A percentile compares a stretch with the other conserved stretches of the same genome.
Conservation (phyloP, 2,797 vertebrate genomes). For the Garrulus glandarius region DNA sequence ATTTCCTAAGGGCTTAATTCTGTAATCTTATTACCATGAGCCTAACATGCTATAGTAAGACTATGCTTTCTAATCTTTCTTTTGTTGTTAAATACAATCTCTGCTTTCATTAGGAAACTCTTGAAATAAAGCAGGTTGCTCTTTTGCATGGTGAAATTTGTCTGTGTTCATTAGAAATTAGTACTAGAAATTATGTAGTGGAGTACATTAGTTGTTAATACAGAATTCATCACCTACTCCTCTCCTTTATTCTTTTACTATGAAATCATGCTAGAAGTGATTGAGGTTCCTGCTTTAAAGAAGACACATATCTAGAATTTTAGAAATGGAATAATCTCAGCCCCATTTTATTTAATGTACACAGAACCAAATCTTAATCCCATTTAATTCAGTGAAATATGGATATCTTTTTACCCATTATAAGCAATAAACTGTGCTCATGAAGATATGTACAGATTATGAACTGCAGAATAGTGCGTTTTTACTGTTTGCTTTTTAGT, state of each 20-base stretch:
- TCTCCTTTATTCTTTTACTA: background rate
- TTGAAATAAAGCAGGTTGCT: background rate
- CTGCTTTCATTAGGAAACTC: constrained; percentile 23
- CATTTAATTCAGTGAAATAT: background rate
- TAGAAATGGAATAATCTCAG: background rate
- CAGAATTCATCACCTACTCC: background rate
- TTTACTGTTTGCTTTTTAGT: background rate
- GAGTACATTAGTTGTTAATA: background rate
- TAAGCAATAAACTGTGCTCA: background rate
- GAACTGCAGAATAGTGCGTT: background rate
- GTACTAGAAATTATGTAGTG: background rate
- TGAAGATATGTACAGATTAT: background rate
- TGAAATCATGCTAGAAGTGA: background rate
- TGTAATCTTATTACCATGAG: constrained; percentile 43
- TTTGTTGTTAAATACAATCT: constrained; percentile 31
- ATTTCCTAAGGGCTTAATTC: constrained; percentile 49
- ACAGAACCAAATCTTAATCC: background rate
- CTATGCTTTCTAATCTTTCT: constrained; percentile 36
- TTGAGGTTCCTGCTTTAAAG: background rate
- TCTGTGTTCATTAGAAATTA: background rate
- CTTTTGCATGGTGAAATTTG: background rate
- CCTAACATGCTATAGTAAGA: constrained; percentile 6
- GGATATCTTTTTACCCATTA: background rate
- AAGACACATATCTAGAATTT: background rate
- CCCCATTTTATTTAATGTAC: background rate